Evolutionary conservation across 1,140 invertebrate species (phyloP).

Genomic region (Globodera ellingtonae): DNA sequence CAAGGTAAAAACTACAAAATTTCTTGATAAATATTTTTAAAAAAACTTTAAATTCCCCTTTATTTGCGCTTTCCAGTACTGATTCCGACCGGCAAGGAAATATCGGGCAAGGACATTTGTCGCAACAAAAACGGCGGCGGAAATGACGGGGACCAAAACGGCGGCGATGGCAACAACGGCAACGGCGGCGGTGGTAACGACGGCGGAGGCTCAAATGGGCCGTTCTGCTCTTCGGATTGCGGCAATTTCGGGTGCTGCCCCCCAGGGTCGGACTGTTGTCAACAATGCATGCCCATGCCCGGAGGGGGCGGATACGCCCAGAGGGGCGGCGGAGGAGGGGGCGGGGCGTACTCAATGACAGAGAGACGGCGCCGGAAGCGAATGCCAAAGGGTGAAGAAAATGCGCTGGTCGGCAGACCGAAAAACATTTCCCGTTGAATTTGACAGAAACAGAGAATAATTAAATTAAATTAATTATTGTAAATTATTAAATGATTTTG

Average conservation of each 20-base stretch:
- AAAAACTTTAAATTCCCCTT: too few relatives aligned
- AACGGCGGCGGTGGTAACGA: neutral
- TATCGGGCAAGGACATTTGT: constrained; percentile 19
- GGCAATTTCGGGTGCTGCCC: constrained; percentile 29
- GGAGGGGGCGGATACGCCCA: neutral
- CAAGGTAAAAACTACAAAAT: neutral
- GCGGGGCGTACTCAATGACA: neutral
- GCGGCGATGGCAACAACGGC: neutral
- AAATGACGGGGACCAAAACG: neutral
- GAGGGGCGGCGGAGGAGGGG: neutral
- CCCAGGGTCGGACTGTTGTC: constrained; percentile 2
- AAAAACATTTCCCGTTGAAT: too few relatives aligned
- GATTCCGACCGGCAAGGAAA: constrained; percentile 28
- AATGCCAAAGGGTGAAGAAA: neutral
- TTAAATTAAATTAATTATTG: too few relatives aligned
- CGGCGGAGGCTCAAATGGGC: neutral
- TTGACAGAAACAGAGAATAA: too few relatives aligned
- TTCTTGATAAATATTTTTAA: too few relatives aligned
- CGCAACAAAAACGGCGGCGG: constrained; percentile 15
- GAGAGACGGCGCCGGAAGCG: neutral
- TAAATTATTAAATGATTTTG: too few relatives aligned
- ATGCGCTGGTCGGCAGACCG: neutral
- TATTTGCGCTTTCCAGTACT: constrained; percentile 1
- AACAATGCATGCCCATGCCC: neutral
- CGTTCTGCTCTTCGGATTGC: constrained; percentile 15